Evolutionary conservation across 2,888 invertebrate species (phyloP), one percentile per base, ranked within the genome.

Genomic region (Plutella xylostella): DNA sequence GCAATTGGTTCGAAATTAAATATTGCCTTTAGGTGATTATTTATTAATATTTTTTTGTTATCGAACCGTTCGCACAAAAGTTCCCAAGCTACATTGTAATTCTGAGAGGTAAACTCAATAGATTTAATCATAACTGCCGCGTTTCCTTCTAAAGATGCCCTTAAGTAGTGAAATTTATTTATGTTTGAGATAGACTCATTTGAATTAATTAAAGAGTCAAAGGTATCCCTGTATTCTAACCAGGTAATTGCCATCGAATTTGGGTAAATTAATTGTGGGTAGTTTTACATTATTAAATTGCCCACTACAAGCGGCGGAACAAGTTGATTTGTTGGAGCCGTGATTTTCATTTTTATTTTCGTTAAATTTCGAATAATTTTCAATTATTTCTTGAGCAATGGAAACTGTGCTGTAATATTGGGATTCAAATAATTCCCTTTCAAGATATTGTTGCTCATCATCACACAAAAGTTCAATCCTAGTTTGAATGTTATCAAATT

Each of bases 111-210:
- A 3, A 51, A 44, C 33, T 52, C 52, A 2, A 54, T 38, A 14
- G 50, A 51, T 2, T 48, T 47, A n/a, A 54, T 45, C 4, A 54
- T 35, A n/a, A n/a, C 20, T 18, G 49, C 51, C n/a, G 56, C 55
- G 7, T 54, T 52, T 7, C 55, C 55, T 43, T 50, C 46, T 12
- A 54, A 43, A 35, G 52, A 53, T 0, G 54, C 52, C n/a, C 38
- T 42, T 3, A 55, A 31, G 43, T 53, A 54, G 34, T 55, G 47
- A 39, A 51, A 55, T 28, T 54, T 52, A 18, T 56, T 50, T 11
- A 56, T 52, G 1, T 45, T 15, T 6, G 48, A 17, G 12, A 57
- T 52, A 5, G 46, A 51, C 2, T 45, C 35, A 34, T 56, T 58
- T 1, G 18, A 19, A n/a, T 35, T 9, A 19, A 35, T 19, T 12